Conservation (phyloP, 2,113 vertebrate species). For the Machaerirhynchus nigripectus region DNA sequence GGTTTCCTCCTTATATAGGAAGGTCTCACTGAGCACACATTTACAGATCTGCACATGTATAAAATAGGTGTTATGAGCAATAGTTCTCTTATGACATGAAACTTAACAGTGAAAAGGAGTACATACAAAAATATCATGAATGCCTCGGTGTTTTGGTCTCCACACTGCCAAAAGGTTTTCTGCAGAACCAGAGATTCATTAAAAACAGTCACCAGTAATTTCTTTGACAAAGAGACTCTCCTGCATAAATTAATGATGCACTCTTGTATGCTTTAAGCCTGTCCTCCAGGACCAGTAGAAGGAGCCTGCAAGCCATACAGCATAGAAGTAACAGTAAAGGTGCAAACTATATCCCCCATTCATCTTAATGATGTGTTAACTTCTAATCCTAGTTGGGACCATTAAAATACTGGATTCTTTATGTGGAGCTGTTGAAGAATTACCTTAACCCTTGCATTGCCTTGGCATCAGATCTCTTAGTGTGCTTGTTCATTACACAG, state of each 20-base stretch:
- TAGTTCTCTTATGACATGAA: neutral
- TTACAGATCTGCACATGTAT: neutral
- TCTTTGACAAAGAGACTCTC: neutral
- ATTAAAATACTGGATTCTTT: constrained; percentile 14
- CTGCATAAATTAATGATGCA: constrained; percentile 15
- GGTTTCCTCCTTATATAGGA: neutral
- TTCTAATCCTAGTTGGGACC: constrained; percentile 41
- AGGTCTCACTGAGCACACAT: neutral
- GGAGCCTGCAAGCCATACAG: neutral
- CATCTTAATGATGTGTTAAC: constrained; percentile 62
- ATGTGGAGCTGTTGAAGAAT: neutral
- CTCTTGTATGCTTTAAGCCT: neutral
- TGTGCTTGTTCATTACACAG: neutral
- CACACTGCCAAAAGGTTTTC: neutral
- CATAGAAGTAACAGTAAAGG: constrained; percentile 8
- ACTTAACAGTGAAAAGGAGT: neutral
- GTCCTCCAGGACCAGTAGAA: constrained; percentile 1
- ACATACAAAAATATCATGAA: neutral
- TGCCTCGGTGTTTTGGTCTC: neutral
- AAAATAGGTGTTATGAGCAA: neutral
- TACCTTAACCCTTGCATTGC: constrained; percentile 22
- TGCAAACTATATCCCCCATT: constrained; percentile 42
- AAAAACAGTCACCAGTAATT: neutral
- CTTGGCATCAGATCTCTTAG: neutral
- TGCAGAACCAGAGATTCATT: neutral